Evolutionary conservation across 2,113 vertebrate species (phyloP).

Genomic region (Strix aluco): DNA sequence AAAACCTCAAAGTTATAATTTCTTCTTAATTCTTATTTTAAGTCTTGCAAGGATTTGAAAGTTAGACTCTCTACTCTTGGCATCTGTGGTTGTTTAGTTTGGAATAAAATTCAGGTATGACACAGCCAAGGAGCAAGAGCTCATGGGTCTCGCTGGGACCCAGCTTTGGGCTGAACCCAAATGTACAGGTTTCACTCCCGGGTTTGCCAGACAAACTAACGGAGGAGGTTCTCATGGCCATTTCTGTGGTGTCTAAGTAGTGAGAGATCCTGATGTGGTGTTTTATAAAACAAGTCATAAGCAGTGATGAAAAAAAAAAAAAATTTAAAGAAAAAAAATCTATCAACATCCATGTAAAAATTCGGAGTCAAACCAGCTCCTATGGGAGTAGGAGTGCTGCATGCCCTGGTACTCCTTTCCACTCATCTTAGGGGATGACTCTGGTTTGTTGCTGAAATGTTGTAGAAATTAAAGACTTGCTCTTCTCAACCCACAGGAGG

Average conservation of each 20-base stretch:
- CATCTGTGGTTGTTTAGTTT: neutral
- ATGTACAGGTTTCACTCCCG: neutral
- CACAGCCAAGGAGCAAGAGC: neutral
- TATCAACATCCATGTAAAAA: neutral
- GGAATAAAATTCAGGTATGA: neutral
- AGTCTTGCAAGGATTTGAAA: neutral
- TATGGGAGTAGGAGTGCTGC: neutral
- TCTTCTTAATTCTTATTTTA: neutral
- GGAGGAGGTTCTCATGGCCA: neutral
- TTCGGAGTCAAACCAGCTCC: neutral
- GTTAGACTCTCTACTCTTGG: neutral
- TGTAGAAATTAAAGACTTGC: neutral
- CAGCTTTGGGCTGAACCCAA: neutral
- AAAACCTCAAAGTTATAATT: neutral
- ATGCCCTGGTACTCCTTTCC: neutral
- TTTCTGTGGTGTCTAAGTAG: neutral
- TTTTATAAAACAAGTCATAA: neutral
- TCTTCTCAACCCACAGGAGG: neutral
- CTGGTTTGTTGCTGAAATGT: neutral
- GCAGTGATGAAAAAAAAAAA: neutral
- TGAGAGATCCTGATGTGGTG: neutral
- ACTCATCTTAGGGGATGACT: neutral
- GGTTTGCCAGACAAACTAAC: neutral
- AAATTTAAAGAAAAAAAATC: neutral
- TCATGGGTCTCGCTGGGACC: accelerated